Base-by-base conservation (phyloP, 30 jellyfish, hydroid and myxozoan species). In the Hydra vulgaris region DNA sequence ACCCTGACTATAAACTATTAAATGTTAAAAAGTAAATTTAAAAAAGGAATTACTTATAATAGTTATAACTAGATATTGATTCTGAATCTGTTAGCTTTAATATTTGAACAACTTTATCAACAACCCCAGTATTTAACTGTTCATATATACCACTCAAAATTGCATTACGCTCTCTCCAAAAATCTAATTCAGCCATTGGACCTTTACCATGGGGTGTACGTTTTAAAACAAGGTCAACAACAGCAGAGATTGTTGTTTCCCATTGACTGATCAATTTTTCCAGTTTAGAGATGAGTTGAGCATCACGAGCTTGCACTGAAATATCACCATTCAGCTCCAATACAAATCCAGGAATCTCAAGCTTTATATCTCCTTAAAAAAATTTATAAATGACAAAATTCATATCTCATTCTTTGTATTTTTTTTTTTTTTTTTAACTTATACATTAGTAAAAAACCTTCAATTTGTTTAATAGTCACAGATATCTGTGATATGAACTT, bases 101-200 rank as follows among this genome's bases (percentile, higher is more conserved):
- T 54, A 83, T 83, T 8, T 84, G 86, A 25, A 86, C 79, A 27
- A 84, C 89, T 55, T 84, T 83, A 22, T 80, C 79, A n/a, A 91
- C 96, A 66, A 74, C 96, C 16, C 96, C 95, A 86, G 79, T 72
- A 67, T 91, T 91, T 73, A 91, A 77, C 70, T 91, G 98, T 83
- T 91, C 98, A 76, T 82, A 87, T 66, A 91, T 78, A 0, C 96
- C 98, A 86, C 98, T 91, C 22, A 91, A 74, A 15, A 96, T 91
- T 19, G 98, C 98, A 80, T 83, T 86, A 23, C 98, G 81, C 76
- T 83, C 98, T 53, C 98, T 76, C 98, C 98, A 91, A 55, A 91
- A 91, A 67, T 91, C 98, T 17, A 91, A 90, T 61, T 91, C 98
- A 7, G 95, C 98, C 27, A 91, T 66, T 54, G 98, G 98, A 21